phyloP scores from a whole-genome alignment of 1,140 invertebrate species.

The Drosophila trapezifrons region DNA sequence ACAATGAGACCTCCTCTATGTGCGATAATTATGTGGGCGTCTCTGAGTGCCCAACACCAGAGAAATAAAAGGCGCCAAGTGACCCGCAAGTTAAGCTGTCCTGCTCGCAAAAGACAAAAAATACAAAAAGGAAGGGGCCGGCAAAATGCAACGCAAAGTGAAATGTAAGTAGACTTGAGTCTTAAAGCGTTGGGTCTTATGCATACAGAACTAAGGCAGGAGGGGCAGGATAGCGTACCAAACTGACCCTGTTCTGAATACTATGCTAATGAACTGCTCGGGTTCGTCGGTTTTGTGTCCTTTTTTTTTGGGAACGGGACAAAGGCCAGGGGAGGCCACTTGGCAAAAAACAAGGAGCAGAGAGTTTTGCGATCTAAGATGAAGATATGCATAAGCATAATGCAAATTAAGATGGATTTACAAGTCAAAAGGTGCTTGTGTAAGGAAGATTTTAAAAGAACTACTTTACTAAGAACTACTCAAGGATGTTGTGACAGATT shows the following conservation, averaged over 20 bases:
- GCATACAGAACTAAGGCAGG: conserved; percentile 18
- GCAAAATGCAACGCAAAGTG: conserved; percentile 67
- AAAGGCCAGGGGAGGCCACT: background rate
- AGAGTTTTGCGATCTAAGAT: conserved; percentile 10
- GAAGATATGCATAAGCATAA: conserved; percentile 25
- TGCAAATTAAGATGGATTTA: conserved; percentile 23
- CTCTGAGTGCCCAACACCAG: conserved; percentile 32
- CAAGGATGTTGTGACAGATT: too few species aligned
- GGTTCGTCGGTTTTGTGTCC: conserved; percentile 15
- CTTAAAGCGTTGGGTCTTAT: conserved; percentile 50
- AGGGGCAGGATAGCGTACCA: conserved; percentile 1
- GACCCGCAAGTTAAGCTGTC: conserved; percentile 54
- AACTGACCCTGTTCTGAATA: conserved; percentile 52
- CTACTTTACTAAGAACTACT: background rate
- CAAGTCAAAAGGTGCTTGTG: conserved; percentile 12
- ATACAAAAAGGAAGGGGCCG: conserved; percentile 1
- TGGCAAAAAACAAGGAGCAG: conserved; percentile 4
- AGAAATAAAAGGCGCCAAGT: conserved; percentile 45
- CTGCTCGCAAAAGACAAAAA: conserved; percentile 15
- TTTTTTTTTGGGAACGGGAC: conserved; percentile 5
- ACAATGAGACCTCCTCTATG: conserved; percentile 46
- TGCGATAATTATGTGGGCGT: conserved; percentile 58
- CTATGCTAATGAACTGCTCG: conserved; percentile 65
- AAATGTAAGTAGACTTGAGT: conserved; percentile 61
- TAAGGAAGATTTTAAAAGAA: background rate